phyloP scores from a whole-genome alignment of 2,888 invertebrate species.

The Itoplectis maculator region DNA sequence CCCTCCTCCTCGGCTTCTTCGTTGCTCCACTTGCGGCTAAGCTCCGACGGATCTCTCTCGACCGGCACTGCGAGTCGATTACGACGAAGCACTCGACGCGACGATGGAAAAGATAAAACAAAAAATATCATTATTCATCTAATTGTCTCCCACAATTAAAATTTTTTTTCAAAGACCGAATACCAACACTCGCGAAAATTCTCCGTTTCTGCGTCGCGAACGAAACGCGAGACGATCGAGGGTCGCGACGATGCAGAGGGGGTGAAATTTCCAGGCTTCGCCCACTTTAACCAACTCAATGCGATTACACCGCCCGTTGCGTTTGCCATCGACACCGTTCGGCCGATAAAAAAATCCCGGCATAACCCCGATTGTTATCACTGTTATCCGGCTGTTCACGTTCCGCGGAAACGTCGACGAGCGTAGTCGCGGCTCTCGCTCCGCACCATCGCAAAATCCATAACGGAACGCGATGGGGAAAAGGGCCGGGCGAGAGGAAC shows the following conservation, averaged over 20 bases:
- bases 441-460: constrained; percentile 18
- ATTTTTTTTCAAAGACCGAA: not conserved
- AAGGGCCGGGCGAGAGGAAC: constrained; percentile 52
- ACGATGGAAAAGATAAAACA: not conserved
- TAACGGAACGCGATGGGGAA: constrained; percentile 33
- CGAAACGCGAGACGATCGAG: not conserved
- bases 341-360: not conserved
- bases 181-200: not conserved
- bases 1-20: constrained; percentile 29
- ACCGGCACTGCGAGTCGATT: constrained; percentile 1
- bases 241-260: not conserved
- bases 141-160: no score
- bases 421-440: constrained; percentile 3
- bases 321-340: constrained; percentile 7
- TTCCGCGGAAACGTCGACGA: no score
- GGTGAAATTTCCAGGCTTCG: constrained; percentile 19
- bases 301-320: not conserved
- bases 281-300: constrained; percentile 20
- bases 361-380: no score
- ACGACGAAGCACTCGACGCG: not conserved
- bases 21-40: constrained; percentile 48
- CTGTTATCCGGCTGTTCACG: no score
- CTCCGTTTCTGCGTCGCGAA: not conserved
- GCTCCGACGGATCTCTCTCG: constrained; percentile 35
- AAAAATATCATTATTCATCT: not conserved